A percentile compares a stretch with the other conserved stretches of the same genome.
Conservation (phyloP, 2,888 invertebrate genomes). For the Pteria penguin region DNA sequence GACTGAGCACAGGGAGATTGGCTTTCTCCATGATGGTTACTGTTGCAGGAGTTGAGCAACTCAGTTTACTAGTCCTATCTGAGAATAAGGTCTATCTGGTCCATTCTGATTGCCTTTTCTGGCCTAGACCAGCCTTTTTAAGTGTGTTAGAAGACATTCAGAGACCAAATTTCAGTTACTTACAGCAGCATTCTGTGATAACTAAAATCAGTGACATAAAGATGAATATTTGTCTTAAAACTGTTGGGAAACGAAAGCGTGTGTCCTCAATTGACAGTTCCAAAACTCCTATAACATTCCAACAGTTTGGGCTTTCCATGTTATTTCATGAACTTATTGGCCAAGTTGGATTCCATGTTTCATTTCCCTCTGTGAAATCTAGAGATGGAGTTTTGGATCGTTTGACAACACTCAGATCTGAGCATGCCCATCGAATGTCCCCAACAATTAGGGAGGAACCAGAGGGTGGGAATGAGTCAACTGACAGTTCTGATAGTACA, state of each 20-base stretch:
- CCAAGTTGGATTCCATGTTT: conserved; percentile 59
- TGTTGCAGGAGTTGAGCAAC: conserved; percentile 48
- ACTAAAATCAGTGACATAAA: conserved; percentile 70
- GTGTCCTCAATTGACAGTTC: neutral
- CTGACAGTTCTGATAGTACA: conserved; percentile 46
- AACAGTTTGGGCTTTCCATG: conserved; percentile 61
- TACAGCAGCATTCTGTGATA: conserved; percentile 71
- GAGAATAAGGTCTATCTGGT: conserved; percentile 72
- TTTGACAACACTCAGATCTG: conserved; percentile 68
- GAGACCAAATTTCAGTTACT: conserved; percentile 64
- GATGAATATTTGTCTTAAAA: conserved; percentile 52
- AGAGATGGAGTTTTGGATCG: conserved; percentile 69
- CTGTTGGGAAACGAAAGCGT: conserved; percentile 3
- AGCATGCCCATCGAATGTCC: conserved; percentile 70
- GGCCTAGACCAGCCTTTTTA: conserved; percentile 74
- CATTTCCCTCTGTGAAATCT: conserved; percentile 61
- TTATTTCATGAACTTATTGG: conserved; percentile 62
- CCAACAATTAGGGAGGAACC: conserved; percentile 70
- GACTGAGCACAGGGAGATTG: conserved; percentile 65
- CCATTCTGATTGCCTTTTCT: conserved; percentile 65
- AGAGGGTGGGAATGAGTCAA: conserved; percentile 71
- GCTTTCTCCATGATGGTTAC: conserved; percentile 59
- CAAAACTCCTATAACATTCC: conserved; percentile 44
- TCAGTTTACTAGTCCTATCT: conserved; percentile 70
- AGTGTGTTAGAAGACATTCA: conserved; percentile 52